These are phyloP conservation scores for Drosophila leonis DNA, from an alignment of 2,888 invertebrate genomes.

Conservation along the genomic window DNA sequence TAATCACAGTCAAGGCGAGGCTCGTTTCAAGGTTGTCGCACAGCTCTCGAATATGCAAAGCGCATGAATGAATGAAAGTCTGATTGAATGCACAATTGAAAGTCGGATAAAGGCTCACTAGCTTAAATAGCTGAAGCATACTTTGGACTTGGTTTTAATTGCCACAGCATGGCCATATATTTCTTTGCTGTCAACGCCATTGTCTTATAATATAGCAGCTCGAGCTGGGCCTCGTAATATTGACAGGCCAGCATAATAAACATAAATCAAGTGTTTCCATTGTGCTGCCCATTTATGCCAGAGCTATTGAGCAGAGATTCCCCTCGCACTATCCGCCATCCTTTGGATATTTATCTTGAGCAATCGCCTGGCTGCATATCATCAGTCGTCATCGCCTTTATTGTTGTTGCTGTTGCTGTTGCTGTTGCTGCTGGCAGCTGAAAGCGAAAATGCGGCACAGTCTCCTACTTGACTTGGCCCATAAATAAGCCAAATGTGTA, in stretches of 20 bases:
- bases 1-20: constrained; percentile 54
- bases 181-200: constrained; percentile 71
- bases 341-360: constrained; percentile 67
- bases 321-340: constrained; percentile 21
- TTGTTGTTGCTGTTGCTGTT: constrained; percentile 49
- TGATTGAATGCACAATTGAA: constrained; percentile 61
- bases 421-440: constrained; percentile 18
- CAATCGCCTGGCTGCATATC: constrained; percentile 65
- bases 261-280: constrained; percentile 73
- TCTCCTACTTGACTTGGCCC: constrained; percentile 40
- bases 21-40: constrained; percentile 55
- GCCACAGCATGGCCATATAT: constrained; percentile 62
- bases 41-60: constrained; percentile 58
- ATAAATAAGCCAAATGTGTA: constrained; percentile 46
- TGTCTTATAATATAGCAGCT: constrained; percentile 65
- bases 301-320: constrained; percentile 38
- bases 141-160: constrained; percentile 61
- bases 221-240: constrained; percentile 41
- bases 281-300: constrained; percentile 41
- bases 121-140: constrained; percentile 23
- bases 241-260: constrained; percentile 76
- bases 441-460: constrained; percentile 44
- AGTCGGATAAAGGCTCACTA: constrained; percentile 10
- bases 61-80: constrained; percentile 56
- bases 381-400: constrained; percentile 75